Conservation (phyloP, 2,113 vertebrate genomes). For the Neogobius melanostomus region DNA sequence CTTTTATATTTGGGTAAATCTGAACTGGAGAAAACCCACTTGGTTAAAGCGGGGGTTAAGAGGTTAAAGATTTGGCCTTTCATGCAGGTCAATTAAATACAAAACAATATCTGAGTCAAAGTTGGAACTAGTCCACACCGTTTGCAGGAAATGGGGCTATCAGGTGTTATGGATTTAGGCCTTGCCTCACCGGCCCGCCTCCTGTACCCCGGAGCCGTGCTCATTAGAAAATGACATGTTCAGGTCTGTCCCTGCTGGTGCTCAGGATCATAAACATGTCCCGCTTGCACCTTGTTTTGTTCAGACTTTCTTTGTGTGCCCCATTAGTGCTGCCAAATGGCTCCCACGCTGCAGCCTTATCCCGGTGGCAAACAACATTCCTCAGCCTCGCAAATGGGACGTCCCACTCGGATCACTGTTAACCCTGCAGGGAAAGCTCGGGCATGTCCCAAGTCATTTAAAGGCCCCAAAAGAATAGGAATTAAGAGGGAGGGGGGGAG, state of each 20-base stretch:
- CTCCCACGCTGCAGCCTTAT: constrained; percentile 51
- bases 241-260: constrained; percentile 52
- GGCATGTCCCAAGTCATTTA: neutral
- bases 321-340: constrained; percentile 38
- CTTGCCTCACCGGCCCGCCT: constrained; percentile 1
- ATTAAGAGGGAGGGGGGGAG: too few species aligned
- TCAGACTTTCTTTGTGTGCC: constrained; percentile 32
- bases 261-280: constrained; percentile 42
- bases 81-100: too few species aligned
- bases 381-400: constrained; percentile 29
- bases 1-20: too few species aligned
- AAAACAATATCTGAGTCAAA: neutral
- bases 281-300: constrained; percentile 40
- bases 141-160: neutral
- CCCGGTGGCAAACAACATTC: constrained; percentile 70
- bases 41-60: too few species aligned
- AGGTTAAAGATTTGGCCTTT: too few species aligned
- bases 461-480: neutral
- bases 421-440: constrained; percentile 31
- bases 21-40: too few species aligned
- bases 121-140: neutral
- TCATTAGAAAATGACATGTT: constrained; percentile 49
- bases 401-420: constrained; percentile 16
- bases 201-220: constrained; percentile 12
- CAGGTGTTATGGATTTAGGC: constrained; percentile 13